These are phyloP conservation scores for Struthio camelus DNA, from an alignment of 2,113 vertebrate genomes.

Conservation along the genomic window DNA sequence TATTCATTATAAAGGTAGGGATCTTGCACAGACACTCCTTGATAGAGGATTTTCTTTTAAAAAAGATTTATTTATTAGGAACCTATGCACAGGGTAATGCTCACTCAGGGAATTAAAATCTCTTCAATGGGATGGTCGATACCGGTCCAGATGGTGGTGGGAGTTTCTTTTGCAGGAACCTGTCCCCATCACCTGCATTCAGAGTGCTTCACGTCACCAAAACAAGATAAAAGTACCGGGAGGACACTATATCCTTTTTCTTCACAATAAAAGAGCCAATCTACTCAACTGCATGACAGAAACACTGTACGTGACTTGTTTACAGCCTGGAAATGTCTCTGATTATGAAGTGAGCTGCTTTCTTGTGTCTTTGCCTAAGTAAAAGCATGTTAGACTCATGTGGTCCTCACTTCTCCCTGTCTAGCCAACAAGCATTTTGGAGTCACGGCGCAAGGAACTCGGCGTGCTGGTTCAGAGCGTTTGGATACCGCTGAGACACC, in stretches of 20 bases:
- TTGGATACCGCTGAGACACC: not conserved
- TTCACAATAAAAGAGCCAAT: not conserved
- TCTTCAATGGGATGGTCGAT: not conserved
- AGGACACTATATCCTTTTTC: not conserved
- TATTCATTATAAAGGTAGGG: not conserved
- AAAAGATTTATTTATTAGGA: not conserved
- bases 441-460: accelerated
- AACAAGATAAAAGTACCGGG: accelerated
- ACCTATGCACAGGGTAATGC: accelerated
- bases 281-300: accelerated
- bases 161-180: not conserved
- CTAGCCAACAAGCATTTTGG: accelerated
- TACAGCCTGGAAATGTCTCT: not conserved
- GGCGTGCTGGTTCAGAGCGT: not conserved
- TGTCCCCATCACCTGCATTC: not conserved
- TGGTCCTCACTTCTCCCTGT: not conserved
- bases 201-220: not conserved
- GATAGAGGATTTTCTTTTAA: not conserved
- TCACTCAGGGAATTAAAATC: accelerated
- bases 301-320: accelerated
- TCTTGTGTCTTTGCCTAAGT: not conserved
- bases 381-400: not conserved
- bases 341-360: not conserved
- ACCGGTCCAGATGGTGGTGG: not conserved
- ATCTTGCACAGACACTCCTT: not conserved